These are phyloP conservation scores for Melieria picta DNA, from an alignment of 2,888 invertebrate genomes.

Conservation along the genomic window DNA sequence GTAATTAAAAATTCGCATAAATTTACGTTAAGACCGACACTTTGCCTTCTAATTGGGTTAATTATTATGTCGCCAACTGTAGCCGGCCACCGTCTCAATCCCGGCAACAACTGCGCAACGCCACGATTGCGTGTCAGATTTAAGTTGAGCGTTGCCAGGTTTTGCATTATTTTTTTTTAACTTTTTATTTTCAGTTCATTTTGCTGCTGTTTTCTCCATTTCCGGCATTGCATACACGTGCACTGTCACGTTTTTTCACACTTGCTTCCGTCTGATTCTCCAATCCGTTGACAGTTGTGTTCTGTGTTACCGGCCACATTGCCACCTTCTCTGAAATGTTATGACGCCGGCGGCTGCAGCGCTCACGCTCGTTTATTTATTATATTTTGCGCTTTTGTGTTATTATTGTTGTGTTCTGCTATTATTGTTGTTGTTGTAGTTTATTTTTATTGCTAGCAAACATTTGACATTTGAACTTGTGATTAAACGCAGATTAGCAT, in stretches of 20 bases:
- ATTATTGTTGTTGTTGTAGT: neutral
- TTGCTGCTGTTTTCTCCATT: neutral
- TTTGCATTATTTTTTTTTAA: neutral
- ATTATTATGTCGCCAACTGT: slow-evolving; percentile 57
- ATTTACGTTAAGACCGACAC: slow-evolving; percentile 56
- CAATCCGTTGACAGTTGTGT: no score
- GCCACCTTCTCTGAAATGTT: no score
- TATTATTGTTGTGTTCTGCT: neutral
- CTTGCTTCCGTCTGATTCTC: no score
- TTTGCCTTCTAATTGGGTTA: slow-evolving; percentile 60
- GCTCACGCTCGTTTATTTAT: no score
- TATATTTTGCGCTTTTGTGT: neutral
- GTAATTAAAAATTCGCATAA: slow-evolving; percentile 62
- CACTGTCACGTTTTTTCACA: no score
- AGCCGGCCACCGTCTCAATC: neutral
- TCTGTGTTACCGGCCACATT: no score
- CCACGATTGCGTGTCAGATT: neutral
- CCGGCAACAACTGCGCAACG: neutral
- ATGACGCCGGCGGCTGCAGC: no score
- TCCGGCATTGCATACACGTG: no score
- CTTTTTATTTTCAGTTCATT: neutral
- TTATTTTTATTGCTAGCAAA: neutral
- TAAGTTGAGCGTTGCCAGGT: neutral
- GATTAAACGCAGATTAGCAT: neutral
- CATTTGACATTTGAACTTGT: neutral